Conservation (phyloP, 92 coral and sea anemone genomes). For the Parazoanthus darwini region DNA sequence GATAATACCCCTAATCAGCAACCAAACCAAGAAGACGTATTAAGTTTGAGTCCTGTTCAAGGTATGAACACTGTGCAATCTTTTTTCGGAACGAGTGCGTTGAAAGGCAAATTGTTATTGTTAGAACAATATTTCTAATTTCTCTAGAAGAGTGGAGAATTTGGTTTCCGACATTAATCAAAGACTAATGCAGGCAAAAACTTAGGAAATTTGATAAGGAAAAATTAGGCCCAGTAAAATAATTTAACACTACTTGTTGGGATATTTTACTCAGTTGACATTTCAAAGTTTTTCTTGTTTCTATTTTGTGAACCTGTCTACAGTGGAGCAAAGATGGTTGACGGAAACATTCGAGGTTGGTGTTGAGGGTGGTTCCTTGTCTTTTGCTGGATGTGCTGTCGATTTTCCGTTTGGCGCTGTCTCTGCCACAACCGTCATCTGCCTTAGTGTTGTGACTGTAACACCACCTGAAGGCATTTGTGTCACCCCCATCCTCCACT, state of each 20-base stretch:
- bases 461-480: constrained; percentile 13
- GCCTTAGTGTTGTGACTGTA: neutral
- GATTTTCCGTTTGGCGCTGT: neutral
- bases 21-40: too few species aligned
- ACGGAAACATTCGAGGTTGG: constrained; percentile 10
- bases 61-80: too few species aligned
- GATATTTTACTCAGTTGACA: neutral
- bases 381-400: constrained; percentile 9
- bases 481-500: constrained; percentile 5
- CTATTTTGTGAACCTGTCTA: neutral
- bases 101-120: too few species aligned
- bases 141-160: too few species aligned
- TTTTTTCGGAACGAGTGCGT: too few species aligned
- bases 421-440: neutral
- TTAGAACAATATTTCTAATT: too few species aligned
- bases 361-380: neutral
- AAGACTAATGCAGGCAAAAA: too few species aligned
- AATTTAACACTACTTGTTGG: neutral
- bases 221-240: neutral
- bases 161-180: too few species aligned
- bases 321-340: constrained; percentile 3
- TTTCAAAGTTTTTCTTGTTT: neutral
- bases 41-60: too few species aligned
- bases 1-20: too few species aligned
- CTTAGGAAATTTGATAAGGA: too few species aligned